Conservation (phyloP, 2,113 vertebrate genomes). For the Petaurus breviceps region DNA sequence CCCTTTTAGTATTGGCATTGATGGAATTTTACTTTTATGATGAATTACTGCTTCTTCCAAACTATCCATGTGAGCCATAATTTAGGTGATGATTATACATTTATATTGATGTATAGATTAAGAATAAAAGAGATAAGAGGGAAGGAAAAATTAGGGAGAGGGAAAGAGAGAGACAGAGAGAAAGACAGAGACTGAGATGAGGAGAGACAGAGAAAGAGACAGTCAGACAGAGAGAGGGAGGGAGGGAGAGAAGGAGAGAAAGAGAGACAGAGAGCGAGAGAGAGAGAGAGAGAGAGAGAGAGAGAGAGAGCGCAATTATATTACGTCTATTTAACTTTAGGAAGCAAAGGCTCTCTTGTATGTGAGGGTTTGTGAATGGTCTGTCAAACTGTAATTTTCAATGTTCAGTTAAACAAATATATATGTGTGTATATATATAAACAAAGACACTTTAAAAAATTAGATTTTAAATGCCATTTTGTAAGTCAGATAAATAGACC, state of each 20-base stretch:
- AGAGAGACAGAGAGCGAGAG: too few relatives aligned
- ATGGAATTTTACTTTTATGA: constrained; percentile 76
- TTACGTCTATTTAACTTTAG: constrained; percentile 59
- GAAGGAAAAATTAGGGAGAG: background rate
- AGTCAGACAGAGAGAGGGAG: too few relatives aligned
- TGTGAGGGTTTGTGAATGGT: constrained; percentile 61
- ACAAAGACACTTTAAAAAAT: constrained; percentile 40
- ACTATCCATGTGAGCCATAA: constrained; percentile 79
- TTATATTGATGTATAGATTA: constrained; percentile 75
- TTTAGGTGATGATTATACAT: constrained; percentile 83
- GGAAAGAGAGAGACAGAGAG: too few relatives aligned
- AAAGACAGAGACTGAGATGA: too few relatives aligned
- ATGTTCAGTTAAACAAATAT: constrained; percentile 45
- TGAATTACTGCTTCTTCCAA: constrained; percentile 77
- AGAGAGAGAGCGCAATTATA: constrained; percentile 46
- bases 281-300: background rate
- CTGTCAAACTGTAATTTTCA: constrained; percentile 70
- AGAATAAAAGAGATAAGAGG: background rate
- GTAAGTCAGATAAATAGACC: constrained; percentile 39
- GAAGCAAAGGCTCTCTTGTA: constrained; percentile 44
- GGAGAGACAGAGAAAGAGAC: background rate
- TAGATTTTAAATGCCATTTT: constrained; percentile 58
- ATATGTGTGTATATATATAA: too few relatives aligned
- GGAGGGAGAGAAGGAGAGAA: too few relatives aligned
- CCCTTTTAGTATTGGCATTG: constrained; percentile 77